Conservation (phyloP, 1,140 invertebrate genomes). For the Nomia melanderi region DNA sequence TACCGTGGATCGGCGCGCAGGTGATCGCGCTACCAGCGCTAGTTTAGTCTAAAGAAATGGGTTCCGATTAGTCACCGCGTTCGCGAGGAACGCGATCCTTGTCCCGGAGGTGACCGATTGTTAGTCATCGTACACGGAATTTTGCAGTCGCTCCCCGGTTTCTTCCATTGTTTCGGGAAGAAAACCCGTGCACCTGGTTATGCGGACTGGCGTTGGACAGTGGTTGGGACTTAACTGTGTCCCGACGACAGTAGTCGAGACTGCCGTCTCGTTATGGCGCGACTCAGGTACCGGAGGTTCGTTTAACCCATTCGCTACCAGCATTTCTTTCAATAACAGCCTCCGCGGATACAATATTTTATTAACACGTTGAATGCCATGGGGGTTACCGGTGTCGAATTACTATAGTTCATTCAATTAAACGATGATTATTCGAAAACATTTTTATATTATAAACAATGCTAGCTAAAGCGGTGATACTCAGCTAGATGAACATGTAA, state of each 20-base stretch:
- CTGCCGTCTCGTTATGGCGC: constrained; percentile 55
- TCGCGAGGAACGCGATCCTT: constrained; percentile 29
- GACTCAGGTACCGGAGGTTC: constrained; percentile 56
- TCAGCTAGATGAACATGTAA: too few species aligned
- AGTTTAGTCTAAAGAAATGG: constrained; percentile 29
- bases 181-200: constrained; percentile 27
- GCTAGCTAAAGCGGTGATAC: too few species aligned
- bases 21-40: constrained; percentile 46
- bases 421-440: too few species aligned
- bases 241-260: constrained; percentile 22
- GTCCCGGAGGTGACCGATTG: constrained; percentile 30
- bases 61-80: constrained; percentile 56
- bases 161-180: constrained; percentile 12
- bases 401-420: too few species aligned
- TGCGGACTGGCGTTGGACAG: constrained; percentile 27
- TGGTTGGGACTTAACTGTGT: constrained; percentile 38
- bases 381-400: too few species aligned
- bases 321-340: too few species aligned
- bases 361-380: too few species aligned
- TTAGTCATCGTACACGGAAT: constrained; percentile 53
- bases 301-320: not conserved
- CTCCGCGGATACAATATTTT: too few species aligned
- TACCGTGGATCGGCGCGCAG: constrained; percentile 47
- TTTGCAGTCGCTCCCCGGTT: not conserved
- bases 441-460: too few species aligned